Evolutionary conservation across 2,888 invertebrate genomes (phyloP), one percentile per base, ranked within the genome.

Genomic region (Tanytarsus gracilentus): DNA sequence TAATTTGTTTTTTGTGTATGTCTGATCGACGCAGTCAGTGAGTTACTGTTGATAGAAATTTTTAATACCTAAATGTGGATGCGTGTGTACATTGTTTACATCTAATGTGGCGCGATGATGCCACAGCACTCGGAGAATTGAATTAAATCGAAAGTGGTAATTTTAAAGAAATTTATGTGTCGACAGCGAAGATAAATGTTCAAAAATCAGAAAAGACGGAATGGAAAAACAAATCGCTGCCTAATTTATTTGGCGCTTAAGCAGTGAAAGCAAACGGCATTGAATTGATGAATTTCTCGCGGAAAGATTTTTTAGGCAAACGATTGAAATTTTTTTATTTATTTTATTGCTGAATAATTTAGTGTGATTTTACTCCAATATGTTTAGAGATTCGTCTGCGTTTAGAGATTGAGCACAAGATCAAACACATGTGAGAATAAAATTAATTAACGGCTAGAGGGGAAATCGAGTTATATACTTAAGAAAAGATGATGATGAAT

Each of bases 341-440:
- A 40, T 40, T 40, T 40, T 40, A 40, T n/a, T 40, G 40, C 40
- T 40, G 40, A 40, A 40, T 40, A 40, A 40, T 40, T 40, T 40
- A 40, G 40, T 40, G n/a, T n/a, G 40, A 40, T 40, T 40, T 40
- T 40, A n/a, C n/a, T n/a, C n/a, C 40, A 40, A 40, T 40, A 40
- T 40, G 16, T 40, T n/a, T n/a, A n/a, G n/a, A n/a, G n/a, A 40
- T 40, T 14, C 40, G 14, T 14, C 16, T 36, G 40, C 21, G 40
- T 21, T 40, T 18, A 21, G 21, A 40, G 40, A 40, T 40, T 16
- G 21, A 40, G 21, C 14, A 11, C 14, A 36, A 40, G 18, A 21
- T 14, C 21, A 18, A 40, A 33, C n/a, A 2, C 14, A 14, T 33
- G 36, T 36, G 36, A n/a, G n/a, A n/a, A n/a, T n/a, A n/a, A n/a